Base-by-base conservation (phyloP, 2,113 vertebrate genomes). In the Microtus richardsoni region DNA sequence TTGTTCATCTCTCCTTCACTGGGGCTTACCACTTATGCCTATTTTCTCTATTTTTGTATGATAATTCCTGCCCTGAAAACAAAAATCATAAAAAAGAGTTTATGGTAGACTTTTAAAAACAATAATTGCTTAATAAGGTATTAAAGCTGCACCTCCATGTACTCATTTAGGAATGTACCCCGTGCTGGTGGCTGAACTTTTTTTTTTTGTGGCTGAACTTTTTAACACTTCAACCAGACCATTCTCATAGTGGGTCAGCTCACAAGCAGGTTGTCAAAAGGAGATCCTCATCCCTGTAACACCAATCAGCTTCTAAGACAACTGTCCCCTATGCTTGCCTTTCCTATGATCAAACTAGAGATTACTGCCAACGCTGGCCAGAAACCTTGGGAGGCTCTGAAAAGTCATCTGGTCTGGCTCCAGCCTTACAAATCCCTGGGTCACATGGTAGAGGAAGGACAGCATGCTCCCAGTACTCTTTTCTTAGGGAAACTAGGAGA, bases 381-480 rank as follows among this genome's bases (percentile, higher is more conserved):
- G 70, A 71, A 70, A 71, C 36, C 39, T 71, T 39, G 7, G 36
- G n/a, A 71, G 36, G 70, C 28, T 62, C 39, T 41, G 30, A 84
- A 41, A 78, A 62, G 39, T 73, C 66, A 92, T 41, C 30, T 77
- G 60, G 47, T 93, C 49, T 92, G 13, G 52, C 4, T 84, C 62
- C 54, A 95, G 60, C 21, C 89, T 26, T 70, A 95, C 52, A 91
- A 95, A 78, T 86, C 52, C 44, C 66, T 64, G 19, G 26, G 44
- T 5, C 70, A 79, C 17, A 70, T 0, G 26, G 26, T 52, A n/a
- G 75, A 82, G 44, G 41, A 93, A 91, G 62, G 52, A 71, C 24
- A 86, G 1, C 12, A 85, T 3, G 33, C 8, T 90, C 19, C n/a
- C 47, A 75, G 64, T 80, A 41, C 26, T 9, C 5, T 88, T 39